Evolutionary conservation across 2,113 vertebrate genomes (phyloP).

Genomic region (Scophthalmus maximus): DNA sequence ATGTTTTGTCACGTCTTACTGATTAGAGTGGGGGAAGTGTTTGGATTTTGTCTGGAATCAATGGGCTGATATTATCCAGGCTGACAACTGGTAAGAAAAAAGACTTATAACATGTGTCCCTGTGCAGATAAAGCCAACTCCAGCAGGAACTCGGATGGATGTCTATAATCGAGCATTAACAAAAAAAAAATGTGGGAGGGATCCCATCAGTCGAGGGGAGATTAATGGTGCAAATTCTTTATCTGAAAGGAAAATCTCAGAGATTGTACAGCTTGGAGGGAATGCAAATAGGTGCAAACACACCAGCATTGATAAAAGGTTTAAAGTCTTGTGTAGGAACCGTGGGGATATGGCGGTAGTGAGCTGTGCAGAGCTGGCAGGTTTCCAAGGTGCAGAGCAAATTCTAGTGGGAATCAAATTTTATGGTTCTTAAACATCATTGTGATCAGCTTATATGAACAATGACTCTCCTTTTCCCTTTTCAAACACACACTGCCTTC

Average conservation of each 20-base stretch:
- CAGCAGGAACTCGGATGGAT: slow-evolving; percentile 48
- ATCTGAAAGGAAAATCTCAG: slow-evolving; percentile 65
- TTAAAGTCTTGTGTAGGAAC: slow-evolving; percentile 68
- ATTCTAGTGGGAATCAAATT: slow-evolving; percentile 75
- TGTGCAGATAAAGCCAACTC: slow-evolving; percentile 60
- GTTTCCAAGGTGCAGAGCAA: slow-evolving; percentile 66
- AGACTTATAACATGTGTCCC: slow-evolving; percentile 39
- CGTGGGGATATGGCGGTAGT: slow-evolving; percentile 29
- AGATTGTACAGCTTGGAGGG: slow-evolving; percentile 57
- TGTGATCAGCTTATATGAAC: slow-evolving; percentile 75
- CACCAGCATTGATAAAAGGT: slow-evolving; percentile 70
- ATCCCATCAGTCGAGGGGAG: slow-evolving; percentile 50
- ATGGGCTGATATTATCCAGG: slow-evolving; percentile 31
- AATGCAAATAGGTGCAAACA: slow-evolving; percentile 72
- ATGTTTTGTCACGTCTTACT: slow-evolving; percentile 1
- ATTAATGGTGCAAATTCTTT: slow-evolving; percentile 63
- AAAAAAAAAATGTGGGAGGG: slow-evolving; percentile 25
- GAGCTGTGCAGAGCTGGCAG: slow-evolving; percentile 52
- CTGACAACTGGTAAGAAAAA: background rate
- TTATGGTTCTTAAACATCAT: slow-evolving; percentile 77
- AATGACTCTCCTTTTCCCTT: slow-evolving; percentile 60
- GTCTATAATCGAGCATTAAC: slow-evolving; percentile 45
- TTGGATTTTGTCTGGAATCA: slow-evolving; percentile 42
- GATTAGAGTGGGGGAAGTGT: slow-evolving; percentile 6
- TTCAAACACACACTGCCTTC: slow-evolving; percentile 46